Evolutionary conservation across 2,797 vertebrate genomes (phyloP).

Genomic region (Tolypeutes matacus): DNA sequence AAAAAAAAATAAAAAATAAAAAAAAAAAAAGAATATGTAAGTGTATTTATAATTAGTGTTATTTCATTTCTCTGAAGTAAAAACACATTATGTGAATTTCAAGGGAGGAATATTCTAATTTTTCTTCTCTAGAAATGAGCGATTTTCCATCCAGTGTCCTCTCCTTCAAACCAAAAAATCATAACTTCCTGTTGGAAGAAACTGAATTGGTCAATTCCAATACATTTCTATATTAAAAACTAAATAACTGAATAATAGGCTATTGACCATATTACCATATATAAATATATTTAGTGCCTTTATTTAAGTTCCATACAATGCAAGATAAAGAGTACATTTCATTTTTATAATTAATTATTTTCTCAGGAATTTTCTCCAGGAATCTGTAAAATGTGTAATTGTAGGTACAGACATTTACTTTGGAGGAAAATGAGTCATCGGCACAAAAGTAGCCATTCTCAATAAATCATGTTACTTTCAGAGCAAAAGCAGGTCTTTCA

Average conservation of each 20-base stretch:
- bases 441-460: not conserved
- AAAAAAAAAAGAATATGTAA: constrained; percentile 68
- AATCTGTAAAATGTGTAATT: constrained; percentile 27
- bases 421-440: constrained; percentile 2
- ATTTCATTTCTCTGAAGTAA: constrained; percentile 65
- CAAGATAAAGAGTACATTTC: not conserved
- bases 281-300: constrained; percentile 45
- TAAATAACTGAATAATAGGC: not conserved
- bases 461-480: not conserved
- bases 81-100: constrained; percentile 57
- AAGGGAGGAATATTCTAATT: constrained; percentile 38
- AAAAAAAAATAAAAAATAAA: no score
- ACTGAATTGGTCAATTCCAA: not conserved
- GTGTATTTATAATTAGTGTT: constrained; percentile 66
- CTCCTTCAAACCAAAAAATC: not conserved
- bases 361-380: constrained; percentile 24
- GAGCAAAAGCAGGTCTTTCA: not conserved
- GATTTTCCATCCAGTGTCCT: constrained; percentile 32
- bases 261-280: not conserved
- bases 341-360: constrained; percentile 43
- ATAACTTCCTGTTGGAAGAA: constrained; percentile 63
- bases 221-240: constrained; percentile 50
- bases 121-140: constrained; percentile 58
- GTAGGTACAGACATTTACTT: not conserved
- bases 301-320: constrained; percentile 27